Evolutionary conservation across 2,113 vertebrate genomes (phyloP).

Genomic region (Thalassarche chlororhynchos): DNA sequence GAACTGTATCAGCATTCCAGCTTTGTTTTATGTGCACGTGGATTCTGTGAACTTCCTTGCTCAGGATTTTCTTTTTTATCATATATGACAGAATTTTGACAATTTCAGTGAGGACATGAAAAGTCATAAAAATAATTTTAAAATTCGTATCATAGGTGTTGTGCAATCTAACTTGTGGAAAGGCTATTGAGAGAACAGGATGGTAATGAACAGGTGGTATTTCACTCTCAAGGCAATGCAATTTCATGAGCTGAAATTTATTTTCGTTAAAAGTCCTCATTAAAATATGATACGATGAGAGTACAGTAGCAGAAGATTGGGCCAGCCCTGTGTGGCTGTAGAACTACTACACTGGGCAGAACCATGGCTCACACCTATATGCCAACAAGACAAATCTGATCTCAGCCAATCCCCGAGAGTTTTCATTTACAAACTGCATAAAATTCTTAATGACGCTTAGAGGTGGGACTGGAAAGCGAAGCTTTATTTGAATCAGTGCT

Average conservation of each 20-base stretch:
- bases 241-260: neutral
- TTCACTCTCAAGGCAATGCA: neutral
- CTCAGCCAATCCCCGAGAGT: neutral
- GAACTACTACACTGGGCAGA: neutral
- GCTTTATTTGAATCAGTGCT: neutral
- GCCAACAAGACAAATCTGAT: neutral
- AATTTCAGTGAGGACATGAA: neutral
- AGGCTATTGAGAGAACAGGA: neutral
- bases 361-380: neutral
- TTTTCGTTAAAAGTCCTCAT: neutral
- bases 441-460: neutral
- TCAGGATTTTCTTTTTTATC: neutral
- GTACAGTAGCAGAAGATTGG: neutral
- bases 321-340: neutral
- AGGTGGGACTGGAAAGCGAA: neutral
- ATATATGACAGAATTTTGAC: neutral
- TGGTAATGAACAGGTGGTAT: neutral
- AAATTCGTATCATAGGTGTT: neutral
- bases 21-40: constrained; percentile 25
- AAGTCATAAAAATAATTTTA: neutral
- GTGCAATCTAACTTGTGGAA: neutral
- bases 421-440: neutral
- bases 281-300: neutral
- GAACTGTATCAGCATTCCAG: constrained; percentile 2
- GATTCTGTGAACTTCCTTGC: neutral